Evolutionary conservation across 2,888 invertebrate species (phyloP), one percentile per base, ranked within the genome.

Genomic region (Cacoxenus indagator): DNA sequence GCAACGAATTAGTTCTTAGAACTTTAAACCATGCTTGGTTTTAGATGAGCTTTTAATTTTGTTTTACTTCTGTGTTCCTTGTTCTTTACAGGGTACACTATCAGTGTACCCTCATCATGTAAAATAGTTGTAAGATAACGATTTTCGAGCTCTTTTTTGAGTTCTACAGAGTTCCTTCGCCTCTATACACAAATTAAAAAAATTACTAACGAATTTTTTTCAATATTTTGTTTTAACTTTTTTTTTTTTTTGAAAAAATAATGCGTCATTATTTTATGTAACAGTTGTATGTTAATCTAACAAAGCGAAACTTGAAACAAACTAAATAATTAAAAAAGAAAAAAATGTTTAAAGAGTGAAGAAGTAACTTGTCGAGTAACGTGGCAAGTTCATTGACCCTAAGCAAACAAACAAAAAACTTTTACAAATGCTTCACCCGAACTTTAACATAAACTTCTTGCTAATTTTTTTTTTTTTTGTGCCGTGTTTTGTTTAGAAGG

Each of bases 131-230:
- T 31, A 62, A 62, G 45, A 62, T 43, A 62, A 62, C 24, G 61
- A 62, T 43, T 29, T 31, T 51, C 19, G 22, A 22, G 51, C n/a
- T n/a, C n/a, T n/a, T n/a, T n/a, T 22, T 22, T 22, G 22, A 11
- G 9, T 22, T 22, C 22, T 70, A 71, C 75, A 81, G 76, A 82
- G 80, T 80, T 80, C 80, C 82, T 80, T 80, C 80, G 80, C 80
- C 80, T 74, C 76, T 59, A 24, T 62, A 75, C 74, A 80, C 80
- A 80, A 80, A 80, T 80, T 80, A 80, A 82, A 80, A n/a, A 82
- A 82, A 80, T 80, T 80, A 80, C 82, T 80, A 80, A 37, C 14
- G 70, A 37, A 5, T 22, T 17, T 37, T 61, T 8, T 61, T 43
- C 37, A 24, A 2, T 37, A 14, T 55, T 55, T 26, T 5, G 9